A percentile compares a stretch with the other conserved stretches of the same genome.
phyloP scores from a whole-genome alignment of 1,140 invertebrate species.

The Diprion similis region DNA sequence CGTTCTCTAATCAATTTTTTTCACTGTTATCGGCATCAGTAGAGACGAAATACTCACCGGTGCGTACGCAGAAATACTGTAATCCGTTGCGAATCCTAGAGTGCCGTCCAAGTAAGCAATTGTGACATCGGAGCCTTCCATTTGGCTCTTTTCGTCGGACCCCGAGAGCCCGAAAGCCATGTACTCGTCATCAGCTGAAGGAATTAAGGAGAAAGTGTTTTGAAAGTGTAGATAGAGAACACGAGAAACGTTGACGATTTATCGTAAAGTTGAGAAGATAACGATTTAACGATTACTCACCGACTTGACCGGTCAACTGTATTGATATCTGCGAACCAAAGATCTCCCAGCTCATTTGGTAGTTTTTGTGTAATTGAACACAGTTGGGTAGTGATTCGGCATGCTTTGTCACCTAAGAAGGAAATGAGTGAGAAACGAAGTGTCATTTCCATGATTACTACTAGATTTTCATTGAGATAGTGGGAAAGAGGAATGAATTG shows the following conservation, averaged over 20 bases:
- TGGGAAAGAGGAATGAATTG: slow-evolving; percentile 8
- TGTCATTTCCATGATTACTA: neutral
- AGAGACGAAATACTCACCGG: slow-evolving; percentile 65
- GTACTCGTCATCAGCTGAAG: slow-evolving; percentile 77
- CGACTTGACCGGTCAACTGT: slow-evolving; percentile 81
- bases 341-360: slow-evolving; percentile 88
- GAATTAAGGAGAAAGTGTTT: neutral
- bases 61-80: slow-evolving; percentile 84
- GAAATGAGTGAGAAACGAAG: slow-evolving; percentile 15
- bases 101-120: slow-evolving; percentile 78
- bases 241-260: neutral
- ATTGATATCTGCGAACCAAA: slow-evolving; percentile 89
- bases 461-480: neutral
- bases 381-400: slow-evolving; percentile 80
- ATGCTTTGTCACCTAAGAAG: slow-evolving; percentile 52
- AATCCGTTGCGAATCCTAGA: slow-evolving; percentile 79
- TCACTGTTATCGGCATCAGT: neutral
- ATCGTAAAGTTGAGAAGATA: slow-evolving; percentile 9
- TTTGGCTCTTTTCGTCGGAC: slow-evolving; percentile 71
- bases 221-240: slow-evolving; percentile 1
- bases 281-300: slow-evolving; percentile 47
- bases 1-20: slow-evolving; percentile 3
- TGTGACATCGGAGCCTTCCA: slow-evolving; percentile 87
- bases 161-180: slow-evolving; percentile 89
- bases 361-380: slow-evolving; percentile 81